phyloP scores from a whole-genome alignment of 2,797 vertebrate species.

The Danio choprae region DNA sequence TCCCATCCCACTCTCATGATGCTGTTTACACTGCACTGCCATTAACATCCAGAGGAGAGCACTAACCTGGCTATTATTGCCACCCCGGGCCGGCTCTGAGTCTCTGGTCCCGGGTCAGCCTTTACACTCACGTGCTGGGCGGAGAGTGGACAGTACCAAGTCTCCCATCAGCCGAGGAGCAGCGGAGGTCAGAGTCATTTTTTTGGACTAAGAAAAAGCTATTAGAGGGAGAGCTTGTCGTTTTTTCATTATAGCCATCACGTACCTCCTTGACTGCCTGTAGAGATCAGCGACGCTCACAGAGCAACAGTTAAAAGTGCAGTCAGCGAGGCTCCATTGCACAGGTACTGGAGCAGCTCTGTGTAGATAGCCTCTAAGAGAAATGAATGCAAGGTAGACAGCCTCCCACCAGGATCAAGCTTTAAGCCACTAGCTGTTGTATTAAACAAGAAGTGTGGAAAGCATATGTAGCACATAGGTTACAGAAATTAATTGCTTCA shows the following conservation, averaged over 20 bases:
- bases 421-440: neutral
- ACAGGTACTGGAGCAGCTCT: neutral
- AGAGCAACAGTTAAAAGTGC: constrained; percentile 25
- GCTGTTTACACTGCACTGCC: constrained; percentile 38
- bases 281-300: constrained; percentile 11
- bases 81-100: neutral
- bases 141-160: constrained; percentile 30
- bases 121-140: constrained; percentile 6
- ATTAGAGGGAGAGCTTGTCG: constrained; percentile 53
- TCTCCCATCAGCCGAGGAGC: constrained; percentile 47
- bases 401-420: neutral
- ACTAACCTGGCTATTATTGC: constrained; percentile 37
- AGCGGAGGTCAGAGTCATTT: constrained; percentile 51
- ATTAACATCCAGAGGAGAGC: constrained; percentile 39
- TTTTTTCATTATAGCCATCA: constrained; percentile 48
- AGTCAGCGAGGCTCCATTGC: constrained; percentile 19
- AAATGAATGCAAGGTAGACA: constrained; percentile 9
- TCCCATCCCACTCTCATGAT: constrained; percentile 32
- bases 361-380: constrained; percentile 5
- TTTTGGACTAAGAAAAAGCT: constrained; percentile 49
- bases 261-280: constrained; percentile 3
- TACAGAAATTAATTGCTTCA: constrained; percentile 18
- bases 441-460: constrained; percentile 8
- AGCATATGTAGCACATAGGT: constrained; percentile 15
- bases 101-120: constrained; percentile 20